Evolutionary conservation across 2,797 vertebrate species (phyloP), one percentile per base, ranked within the genome.

Genomic region (Streptopelia turtur): DNA sequence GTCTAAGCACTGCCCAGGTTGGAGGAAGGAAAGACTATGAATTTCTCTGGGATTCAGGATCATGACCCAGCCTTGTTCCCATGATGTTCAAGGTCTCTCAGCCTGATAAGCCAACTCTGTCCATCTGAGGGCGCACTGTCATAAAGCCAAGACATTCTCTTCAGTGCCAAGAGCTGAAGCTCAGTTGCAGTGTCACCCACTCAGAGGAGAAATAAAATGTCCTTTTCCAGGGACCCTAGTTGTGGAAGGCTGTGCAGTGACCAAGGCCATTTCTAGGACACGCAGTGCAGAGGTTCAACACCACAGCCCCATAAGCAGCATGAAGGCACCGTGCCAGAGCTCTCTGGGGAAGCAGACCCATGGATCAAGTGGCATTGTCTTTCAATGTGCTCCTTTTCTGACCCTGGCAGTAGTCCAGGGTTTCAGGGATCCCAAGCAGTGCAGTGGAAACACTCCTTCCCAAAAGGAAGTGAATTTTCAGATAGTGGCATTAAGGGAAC

Each of bases 111-210:
- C 9, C 20, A 65, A 23, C 41, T 85, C 13, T 5, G 33, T 49
- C 69, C 18, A 8, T 76, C 25, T 0, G 0, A 53, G 83, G 53
- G n/a, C 3, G 2, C 39, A n/a, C 5, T 45, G 60, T 63, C n/a
- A 13, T 39, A 74, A 55, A 83, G 24, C 55, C 28, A 79, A 82
- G 76, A 33, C 13, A 3, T 80, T 64, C 37, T 53, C 33, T 60
- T 79, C 37, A 82, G 63, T 3, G 0, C 35, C n/a, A 37, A 30
- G 59, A 87, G 50, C 75, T 79, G 66, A 78, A 94, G 37, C 50
- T 89, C 35, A 24, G 14, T 20, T 90, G 55, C 55, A 80, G 39
- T 66, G 31, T 61, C 1, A 8, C 41, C 50, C 8, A 5, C 43
- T 90, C 61, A 65, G 81, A 84, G 70, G 22, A 88, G 31, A 75